phyloP scores from a whole-genome alignment of 2,113 vertebrate species.

The Apeltes quadracus region DNA sequence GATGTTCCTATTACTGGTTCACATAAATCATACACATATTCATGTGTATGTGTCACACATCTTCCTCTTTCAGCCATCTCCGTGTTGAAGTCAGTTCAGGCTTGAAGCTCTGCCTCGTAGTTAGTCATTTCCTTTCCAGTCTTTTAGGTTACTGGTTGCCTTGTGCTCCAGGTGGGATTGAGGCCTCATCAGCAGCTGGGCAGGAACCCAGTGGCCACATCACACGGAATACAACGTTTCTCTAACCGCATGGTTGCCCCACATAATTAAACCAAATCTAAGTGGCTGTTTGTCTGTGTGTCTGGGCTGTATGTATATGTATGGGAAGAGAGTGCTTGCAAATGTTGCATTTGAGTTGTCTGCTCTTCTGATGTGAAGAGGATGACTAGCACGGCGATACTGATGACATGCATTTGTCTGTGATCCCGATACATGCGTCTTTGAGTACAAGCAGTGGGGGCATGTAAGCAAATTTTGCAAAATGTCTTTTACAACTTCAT shows the following conservation, averaged over 20 bases:
- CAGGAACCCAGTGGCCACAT: conserved; percentile 66
- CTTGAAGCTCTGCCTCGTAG: conserved; percentile 26
- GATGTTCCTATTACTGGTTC: neutral
- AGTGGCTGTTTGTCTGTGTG: conserved; percentile 26
- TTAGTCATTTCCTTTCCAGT: conserved; percentile 57
- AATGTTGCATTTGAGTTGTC: conserved; percentile 15
- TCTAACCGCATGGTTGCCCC: conserved; percentile 62
- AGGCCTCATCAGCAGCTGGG: conserved; percentile 75
- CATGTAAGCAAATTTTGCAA: conserved; percentile 9
- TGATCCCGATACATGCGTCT: conserved; percentile 14
- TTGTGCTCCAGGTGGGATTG: conserved; percentile 72
- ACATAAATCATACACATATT: neutral
- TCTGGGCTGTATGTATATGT: conserved; percentile 9
- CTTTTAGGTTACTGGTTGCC: conserved; percentile 67
- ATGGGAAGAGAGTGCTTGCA: neutral
- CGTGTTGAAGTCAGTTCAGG: conserved; percentile 38
- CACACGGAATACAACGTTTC: conserved; percentile 56
- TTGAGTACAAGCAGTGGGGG: neutral
- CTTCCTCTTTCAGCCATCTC: conserved; percentile 2
- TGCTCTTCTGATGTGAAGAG: conserved; percentile 6
- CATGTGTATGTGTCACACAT: too few relatives aligned
- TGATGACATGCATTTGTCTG: conserved; percentile 9
- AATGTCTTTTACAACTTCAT: neutral
- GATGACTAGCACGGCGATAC: neutral
- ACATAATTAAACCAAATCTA: conserved; percentile 64